Evolutionary conservation across 2,797 vertebrate species (phyloP).

Genomic region (Intellagama lesueurii): DNA sequence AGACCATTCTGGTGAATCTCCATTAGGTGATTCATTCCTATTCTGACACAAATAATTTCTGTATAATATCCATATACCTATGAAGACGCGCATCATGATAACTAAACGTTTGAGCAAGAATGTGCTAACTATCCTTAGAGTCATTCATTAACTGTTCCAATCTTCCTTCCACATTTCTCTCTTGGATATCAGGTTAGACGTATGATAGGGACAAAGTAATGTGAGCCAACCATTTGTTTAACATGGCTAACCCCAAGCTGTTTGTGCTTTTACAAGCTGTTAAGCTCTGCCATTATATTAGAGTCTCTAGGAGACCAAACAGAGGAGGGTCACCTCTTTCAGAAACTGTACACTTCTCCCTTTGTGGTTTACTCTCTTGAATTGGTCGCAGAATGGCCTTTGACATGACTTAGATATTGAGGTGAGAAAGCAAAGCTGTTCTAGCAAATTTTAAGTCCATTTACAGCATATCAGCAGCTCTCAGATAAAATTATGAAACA

Average conservation of each 20-base stretch:
- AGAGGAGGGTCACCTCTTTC: constrained; percentile 61
- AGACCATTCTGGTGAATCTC: neutral
- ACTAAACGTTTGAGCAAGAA: neutral
- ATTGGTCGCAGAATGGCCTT: constrained; percentile 69
- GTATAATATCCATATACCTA: neutral
- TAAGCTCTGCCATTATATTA: constrained; percentile 76
- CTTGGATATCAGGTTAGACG: constrained; percentile 66
- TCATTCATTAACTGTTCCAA: constrained; percentile 30
- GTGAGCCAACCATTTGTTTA: constrained; percentile 79
- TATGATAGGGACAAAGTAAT: constrained; percentile 73
- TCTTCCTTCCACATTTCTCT: constrained; percentile 33
- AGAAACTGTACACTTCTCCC: constrained; percentile 64
- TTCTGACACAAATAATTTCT: neutral
- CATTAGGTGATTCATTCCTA: neutral
- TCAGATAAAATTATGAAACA: constrained; percentile 72
- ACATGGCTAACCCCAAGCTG: constrained; percentile 76
- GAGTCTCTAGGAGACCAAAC: constrained; percentile 64
- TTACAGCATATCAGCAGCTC: constrained; percentile 66
- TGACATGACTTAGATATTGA: constrained; percentile 58
- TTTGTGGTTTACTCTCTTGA: constrained; percentile 53
- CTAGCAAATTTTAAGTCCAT: constrained; percentile 75
- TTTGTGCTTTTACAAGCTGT: constrained; percentile 74
- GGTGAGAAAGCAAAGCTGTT: constrained; percentile 68
- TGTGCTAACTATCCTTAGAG: neutral
- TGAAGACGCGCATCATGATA: constrained; percentile 6